Percentiles rank a stretch among this genome's conserved stretches.
Conservation (phyloP, 2,888 invertebrate species). For the Hypselothyrea guttata region DNA sequence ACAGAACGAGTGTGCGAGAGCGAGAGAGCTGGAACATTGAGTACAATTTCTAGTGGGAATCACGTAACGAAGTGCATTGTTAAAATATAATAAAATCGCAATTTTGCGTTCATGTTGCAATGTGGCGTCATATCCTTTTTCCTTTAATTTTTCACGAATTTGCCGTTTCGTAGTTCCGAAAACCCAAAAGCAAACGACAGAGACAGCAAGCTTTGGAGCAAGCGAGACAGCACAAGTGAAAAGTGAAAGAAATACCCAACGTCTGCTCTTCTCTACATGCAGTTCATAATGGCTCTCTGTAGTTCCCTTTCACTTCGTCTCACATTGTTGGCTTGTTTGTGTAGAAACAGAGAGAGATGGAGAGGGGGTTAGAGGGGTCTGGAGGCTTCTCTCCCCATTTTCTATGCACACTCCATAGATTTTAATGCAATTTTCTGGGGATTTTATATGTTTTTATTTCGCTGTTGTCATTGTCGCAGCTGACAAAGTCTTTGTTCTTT, state of each 20-base stretch:
- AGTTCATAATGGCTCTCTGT: constrained; percentile 52
- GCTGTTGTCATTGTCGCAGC: constrained; percentile 74
- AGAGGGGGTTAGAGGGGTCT: neutral
- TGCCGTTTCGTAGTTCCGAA: constrained; percentile 76
- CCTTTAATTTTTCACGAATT: constrained; percentile 78
- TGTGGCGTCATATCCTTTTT: constrained; percentile 77
- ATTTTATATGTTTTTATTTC: constrained; percentile 71
- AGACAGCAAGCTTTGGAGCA: too few species aligned
- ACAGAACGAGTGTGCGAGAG: neutral
- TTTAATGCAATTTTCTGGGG: constrained; percentile 76
- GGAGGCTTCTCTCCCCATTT: constrained; percentile 32
- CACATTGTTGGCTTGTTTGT: neutral
- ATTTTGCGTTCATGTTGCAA: constrained; percentile 78
- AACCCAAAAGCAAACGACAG: constrained; percentile 44
- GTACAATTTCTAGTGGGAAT: constrained; percentile 75
- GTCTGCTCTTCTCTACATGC: constrained; percentile 26
- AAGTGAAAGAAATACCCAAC: constrained; percentile 14
- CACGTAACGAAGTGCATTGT: constrained; percentile 78
- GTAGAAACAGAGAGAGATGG: neutral
- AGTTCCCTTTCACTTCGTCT: constrained; percentile 9
- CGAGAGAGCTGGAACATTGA: constrained; percentile 23
- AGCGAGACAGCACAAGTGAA: neutral
- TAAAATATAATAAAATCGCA: constrained; percentile 77
- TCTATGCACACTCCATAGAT: constrained; percentile 78
- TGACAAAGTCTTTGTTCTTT: constrained; percentile 76